These are phyloP conservation scores for Spicauda simplicius DNA, from an alignment of 2,888 invertebrate genomes.

Conservation along the genomic window DNA sequence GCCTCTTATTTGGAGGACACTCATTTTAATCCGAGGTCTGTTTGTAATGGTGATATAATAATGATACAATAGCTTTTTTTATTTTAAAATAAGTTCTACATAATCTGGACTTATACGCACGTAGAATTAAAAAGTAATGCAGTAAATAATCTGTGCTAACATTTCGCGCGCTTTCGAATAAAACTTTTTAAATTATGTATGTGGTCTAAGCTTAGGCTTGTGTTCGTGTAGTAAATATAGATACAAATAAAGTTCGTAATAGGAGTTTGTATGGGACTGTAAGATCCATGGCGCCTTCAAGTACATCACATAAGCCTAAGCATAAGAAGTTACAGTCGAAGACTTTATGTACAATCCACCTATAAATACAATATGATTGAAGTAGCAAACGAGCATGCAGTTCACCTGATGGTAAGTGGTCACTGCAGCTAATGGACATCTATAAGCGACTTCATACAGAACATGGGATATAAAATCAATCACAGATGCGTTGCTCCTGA, in stretches of 20 bases:
- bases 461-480: too few relatives aligned
- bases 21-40: too few relatives aligned
- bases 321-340: conserved; percentile 55
- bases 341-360: conserved; percentile 70
- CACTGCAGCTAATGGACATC: too few relatives aligned
- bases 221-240: conserved; percentile 61
- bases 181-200: conserved; percentile 48
- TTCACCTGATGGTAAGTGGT: too few relatives aligned
- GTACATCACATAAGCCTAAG: conserved; percentile 65
- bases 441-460: too few relatives aligned
- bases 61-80: conserved; percentile 57
- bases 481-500: too few relatives aligned
- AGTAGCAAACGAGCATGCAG: too few relatives aligned
- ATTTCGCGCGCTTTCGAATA: conserved; percentile 49
- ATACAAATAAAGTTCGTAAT: conserved; percentile 64
- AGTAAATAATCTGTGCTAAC: conserved; percentile 44
- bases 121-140: conserved; percentile 10
- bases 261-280: conserved; percentile 76
- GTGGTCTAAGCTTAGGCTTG: conserved; percentile 41
- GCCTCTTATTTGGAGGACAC: too few relatives aligned
- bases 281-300: conserved; percentile 66
- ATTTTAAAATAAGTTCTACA: conserved; percentile 70
- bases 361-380: too few relatives aligned
- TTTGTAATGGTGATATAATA: too few relatives aligned
- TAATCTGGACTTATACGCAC: conserved; percentile 39